These are phyloP conservation scores for Sorex fumeus DNA, from an alignment of 2,113 vertebrate species.

Conservation along the genomic window DNA sequence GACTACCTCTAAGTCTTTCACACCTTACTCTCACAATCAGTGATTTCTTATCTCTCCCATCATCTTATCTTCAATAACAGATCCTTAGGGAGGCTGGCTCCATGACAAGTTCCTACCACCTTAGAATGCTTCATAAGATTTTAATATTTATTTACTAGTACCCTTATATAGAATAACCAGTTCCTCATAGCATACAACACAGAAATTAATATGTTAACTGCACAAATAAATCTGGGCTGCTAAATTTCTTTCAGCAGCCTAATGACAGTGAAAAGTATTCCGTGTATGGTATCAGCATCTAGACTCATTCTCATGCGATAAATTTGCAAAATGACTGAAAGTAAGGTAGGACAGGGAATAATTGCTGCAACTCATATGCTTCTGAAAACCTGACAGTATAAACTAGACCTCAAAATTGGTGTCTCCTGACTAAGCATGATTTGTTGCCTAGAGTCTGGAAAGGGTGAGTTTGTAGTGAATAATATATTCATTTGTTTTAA, in stretches of 20 bases:
- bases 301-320: no score
- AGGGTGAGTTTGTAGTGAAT: rapidly evolving
- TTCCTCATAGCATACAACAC: neutral
- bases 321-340: neutral
- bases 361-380: rapidly evolving
- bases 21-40: rapidly evolving
- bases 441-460: no score
- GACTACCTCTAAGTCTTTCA: neutral
- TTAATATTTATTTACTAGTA: no score
- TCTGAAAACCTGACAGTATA: neutral
- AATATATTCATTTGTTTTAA: neutral
- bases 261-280: no score
- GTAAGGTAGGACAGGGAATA: no score
- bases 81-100: neutral
- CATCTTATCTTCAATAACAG: no score
- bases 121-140: neutral
- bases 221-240: neutral
- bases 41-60: no score
- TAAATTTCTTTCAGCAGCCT: neutral
- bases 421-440: neutral
- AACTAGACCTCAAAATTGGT: no score
- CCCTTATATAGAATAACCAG: no score
- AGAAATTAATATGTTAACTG: neutral
- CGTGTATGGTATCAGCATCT: neutral
- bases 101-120: no score